Evolutionary conservation across 2,888 invertebrate genomes (phyloP), one percentile per base, ranked within the genome.

Genomic region (Parasteatoda lunata): DNA sequence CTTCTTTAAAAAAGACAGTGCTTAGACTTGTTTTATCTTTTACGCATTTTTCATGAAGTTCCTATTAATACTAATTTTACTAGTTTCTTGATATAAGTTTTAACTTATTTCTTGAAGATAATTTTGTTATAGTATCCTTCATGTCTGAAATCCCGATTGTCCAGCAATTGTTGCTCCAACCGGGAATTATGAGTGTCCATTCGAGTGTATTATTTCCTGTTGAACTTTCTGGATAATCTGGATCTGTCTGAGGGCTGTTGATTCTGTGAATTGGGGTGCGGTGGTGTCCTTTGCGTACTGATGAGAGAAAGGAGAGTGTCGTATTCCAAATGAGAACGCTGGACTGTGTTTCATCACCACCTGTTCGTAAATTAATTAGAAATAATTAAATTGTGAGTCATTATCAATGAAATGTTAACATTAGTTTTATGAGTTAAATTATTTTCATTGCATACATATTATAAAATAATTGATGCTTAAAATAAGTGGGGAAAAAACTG

Each of bases 261-360:
- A n/a, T 9, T 82, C 76, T 4, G 64, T 82, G 45, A 76, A 64
- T 49, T 76, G 64, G 45, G 64, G 45, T 45, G 82, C 64, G 6
- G 69, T 45, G n/a, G 71, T 77, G 3, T 77, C 79, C 69, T 84
- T 84, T 45, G 78, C 48, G 69, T 84, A 84, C 13, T 79, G 73
- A 15, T 78, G 78, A 13, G 88, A 71, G 15, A 81, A 82, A 0
- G 85, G 88, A 1, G 89, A 89, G 52, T 89, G 89, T 4, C 73
- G 77, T 15, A 84, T 84, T 5, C 84, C 88, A 48, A 84, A 84
- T 5, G 82, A 84, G 47, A 68, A 84, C 5, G 81, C 81, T 15
- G 89, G 89, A 30, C 83, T 85, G 65, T 89, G 87, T 8, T 89
- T 73, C 77, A 88, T 79, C 59, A 89, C 88, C 73, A 85, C 84